Evolutionary conservation across 2,888 invertebrate species (phyloP), one percentile per base, ranked within the genome.

Genomic region (Junonia oenone): DNA sequence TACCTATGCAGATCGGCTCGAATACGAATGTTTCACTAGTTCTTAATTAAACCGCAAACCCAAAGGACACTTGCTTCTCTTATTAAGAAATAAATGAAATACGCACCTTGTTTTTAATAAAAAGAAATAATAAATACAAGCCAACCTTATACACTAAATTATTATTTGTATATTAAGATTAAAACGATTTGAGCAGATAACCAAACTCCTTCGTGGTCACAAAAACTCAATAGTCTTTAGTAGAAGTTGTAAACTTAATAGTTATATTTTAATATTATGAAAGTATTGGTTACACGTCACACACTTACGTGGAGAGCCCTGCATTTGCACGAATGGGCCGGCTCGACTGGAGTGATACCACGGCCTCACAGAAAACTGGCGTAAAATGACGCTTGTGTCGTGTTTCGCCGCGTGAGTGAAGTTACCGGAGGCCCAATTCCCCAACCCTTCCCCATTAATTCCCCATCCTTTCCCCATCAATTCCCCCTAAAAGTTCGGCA

Each of bases 11-110:
- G 70, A 75, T 70, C 62, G 63, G 65, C 63, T 53, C 56, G 58
- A 48, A 57, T 61, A 63, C 62, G 58, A 64, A 64, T 63, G 62
- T 55, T 68, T 76, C 72, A 64, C 75, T 78, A 75, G 78, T 76
- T 75, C 73, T 82, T 86, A 86, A 86, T 87, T 85, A 85, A 83
- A 80, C 75, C 68, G 68, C 68, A 65, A 59, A 72, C 67, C 63
- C 68, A 63, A 68, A 66, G 71, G 71, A 75, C 72, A 72, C 71
- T 75, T 71, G 73, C 68, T 68, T 72, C n/a, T n/a, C 78, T 79
- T 84, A 83, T 83, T 83, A 83, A 84, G 80, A 85, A 81, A 78
- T 80, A 81, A 84, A 82, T 81, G 76, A 76, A 81, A 75, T 71
- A 78, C 73, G 77, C 70, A 73, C 74, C 73, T 73, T 69, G 69